phyloP scores from a whole-genome alignment of 2,113 vertebrate genomes.

The Pelecanoides urinatrix region DNA sequence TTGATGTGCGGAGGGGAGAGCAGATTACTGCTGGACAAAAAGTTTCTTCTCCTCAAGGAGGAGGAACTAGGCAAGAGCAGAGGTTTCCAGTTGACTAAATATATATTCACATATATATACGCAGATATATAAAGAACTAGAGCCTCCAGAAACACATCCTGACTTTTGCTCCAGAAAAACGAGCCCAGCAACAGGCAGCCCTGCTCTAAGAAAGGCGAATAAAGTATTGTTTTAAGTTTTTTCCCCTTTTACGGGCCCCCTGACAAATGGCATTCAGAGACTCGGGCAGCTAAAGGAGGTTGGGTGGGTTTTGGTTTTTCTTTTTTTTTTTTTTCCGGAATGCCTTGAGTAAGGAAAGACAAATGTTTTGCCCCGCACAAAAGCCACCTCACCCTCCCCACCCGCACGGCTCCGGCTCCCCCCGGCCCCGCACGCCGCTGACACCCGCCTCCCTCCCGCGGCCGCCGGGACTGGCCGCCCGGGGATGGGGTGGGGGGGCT shows the following conservation, averaged over 20 bases:
- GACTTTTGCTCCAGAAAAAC: background rate
- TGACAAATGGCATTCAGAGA: constrained; percentile 49
- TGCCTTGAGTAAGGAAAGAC: background rate
- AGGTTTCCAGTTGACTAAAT: background rate
- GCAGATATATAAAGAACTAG: background rate
- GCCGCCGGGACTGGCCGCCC: background rate
- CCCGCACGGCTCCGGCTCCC: background rate
- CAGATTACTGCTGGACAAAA: background rate
- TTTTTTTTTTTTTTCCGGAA: background rate
- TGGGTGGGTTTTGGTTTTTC: background rate
- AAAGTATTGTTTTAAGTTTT: constrained; percentile 18
- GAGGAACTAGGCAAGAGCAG: background rate
- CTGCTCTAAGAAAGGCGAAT: background rate
- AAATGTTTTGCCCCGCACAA: background rate
- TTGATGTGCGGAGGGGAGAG: background rate
- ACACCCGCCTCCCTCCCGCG: background rate
- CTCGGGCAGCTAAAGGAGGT: constrained; percentile 29
- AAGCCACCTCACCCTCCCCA: background rate
- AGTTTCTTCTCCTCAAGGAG: constrained; percentile 17
- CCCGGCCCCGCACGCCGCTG: background rate
- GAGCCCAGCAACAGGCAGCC: background rate
- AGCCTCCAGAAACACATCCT: background rate
- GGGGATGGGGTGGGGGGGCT: background rate
- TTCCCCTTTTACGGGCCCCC: constrained; percentile 42
- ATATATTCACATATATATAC: background rate